These are phyloP conservation scores for Hololepta plana DNA, from an alignment of 2,888 invertebrate genomes.

Conservation along the genomic window DNA sequence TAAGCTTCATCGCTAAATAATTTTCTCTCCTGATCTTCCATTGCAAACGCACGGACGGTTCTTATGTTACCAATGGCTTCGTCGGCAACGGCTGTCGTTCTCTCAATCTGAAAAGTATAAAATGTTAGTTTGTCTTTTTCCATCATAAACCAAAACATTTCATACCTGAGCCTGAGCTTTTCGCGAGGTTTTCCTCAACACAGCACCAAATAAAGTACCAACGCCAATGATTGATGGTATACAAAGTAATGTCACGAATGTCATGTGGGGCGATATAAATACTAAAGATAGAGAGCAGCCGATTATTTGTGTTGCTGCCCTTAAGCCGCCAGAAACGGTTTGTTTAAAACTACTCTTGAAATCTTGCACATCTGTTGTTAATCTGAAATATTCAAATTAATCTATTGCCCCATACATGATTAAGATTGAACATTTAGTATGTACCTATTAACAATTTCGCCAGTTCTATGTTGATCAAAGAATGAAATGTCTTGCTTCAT, in stretches of 20 bases:
- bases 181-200: conserved; percentile 58
- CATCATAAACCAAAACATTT: conserved; percentile 2
- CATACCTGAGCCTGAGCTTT: conserved; percentile 67
- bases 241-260: conserved; percentile 63
- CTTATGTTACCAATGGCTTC: conserved; percentile 87
- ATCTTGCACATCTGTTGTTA: conserved; percentile 89
- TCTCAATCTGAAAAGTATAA: conserved; percentile 43
- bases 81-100: conserved; percentile 75
- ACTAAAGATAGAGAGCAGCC: conserved; percentile 65
- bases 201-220: conserved; percentile 68
- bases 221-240: conserved; percentile 70
- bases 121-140: conserved; percentile 1
- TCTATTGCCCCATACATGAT: conserved; percentile 3
- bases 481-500: conserved; percentile 77
- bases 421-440: conserved; percentile 4
- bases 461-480: conserved; percentile 79
- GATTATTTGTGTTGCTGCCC: conserved; percentile 69
- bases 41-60: conserved; percentile 87
- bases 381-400: conserved; percentile 29
- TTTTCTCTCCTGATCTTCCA: conserved; percentile 66
- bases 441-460: conserved; percentile 78
- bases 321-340: conserved; percentile 78
- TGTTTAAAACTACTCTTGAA: conserved; percentile 95
- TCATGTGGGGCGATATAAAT: conserved; percentile 80
- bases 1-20: conserved; percentile 58